Evolutionary conservation across 2,888 invertebrate species (phyloP), one percentile per base, ranked within the genome.

Genomic region (Nesidiocoris tenuis): DNA sequence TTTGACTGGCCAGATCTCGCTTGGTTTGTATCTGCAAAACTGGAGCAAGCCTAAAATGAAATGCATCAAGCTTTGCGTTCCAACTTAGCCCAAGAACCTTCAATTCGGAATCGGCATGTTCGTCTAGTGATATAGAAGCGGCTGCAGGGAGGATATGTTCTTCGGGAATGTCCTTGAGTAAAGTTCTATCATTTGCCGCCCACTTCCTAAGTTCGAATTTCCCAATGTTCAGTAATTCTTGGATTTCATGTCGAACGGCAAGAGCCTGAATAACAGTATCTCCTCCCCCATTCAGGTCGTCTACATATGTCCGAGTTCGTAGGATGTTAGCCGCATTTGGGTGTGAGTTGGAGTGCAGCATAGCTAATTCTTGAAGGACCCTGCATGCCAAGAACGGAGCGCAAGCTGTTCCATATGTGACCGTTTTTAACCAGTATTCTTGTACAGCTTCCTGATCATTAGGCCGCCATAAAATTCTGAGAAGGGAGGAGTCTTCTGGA

Each of bases 71-170:
- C 9, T 23, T 65, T 65, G 65, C 25, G 23, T 64, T 25, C 64
- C 64, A 64, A 23, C 64, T 23, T 1, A 64, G 17, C 12, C 64
- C 64, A 16, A 64, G 64, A 5, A 64, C n/a, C 23, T 64, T 64
- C 9, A 64, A 17, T 12, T 12, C n/a, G 1, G 22, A n/a, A 21
- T 64, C 64, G n/a, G 21, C 12, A n/a, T n/a, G n/a, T n/a, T 63
- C 5, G 5, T 19, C 9, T 3, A 63, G 23, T 2, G 19, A 2
- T 12, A 63, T 22, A 1, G 63, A 63, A 19, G 22, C 16, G n/a
- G 65, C 7, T 1, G n/a, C 17, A 7, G 65, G 65, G 7, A 65
- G 25, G 16, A n/a, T 3, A 18, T 65, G 39, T 1, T 65, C 65
- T 16, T 3, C 1, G 12, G 65, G 65, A 5, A 65, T 17, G 3